phyloP scores from a whole-genome alignment of 2,113 vertebrate genomes.

The Lepidothrix coronata region DNA sequence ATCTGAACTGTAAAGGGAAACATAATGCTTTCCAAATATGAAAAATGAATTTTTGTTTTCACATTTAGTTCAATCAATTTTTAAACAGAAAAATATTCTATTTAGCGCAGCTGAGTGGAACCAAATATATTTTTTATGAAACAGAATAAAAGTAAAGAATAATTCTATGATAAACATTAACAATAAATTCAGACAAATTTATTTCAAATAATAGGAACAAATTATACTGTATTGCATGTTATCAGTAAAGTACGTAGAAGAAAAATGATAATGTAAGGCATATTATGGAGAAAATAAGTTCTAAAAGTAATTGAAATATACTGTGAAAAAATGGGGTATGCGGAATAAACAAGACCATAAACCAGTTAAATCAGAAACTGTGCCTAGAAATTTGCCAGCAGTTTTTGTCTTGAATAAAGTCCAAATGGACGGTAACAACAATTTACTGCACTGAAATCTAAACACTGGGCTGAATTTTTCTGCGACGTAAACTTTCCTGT shows the following conservation, averaged over 20 bases:
- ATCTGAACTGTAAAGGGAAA: background rate
- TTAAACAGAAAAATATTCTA: background rate
- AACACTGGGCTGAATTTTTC: background rate
- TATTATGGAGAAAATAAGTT: background rate
- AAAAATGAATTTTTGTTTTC: background rate
- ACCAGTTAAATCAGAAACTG: background rate
- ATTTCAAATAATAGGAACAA: background rate
- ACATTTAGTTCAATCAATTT: background rate
- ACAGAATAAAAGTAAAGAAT: background rate
- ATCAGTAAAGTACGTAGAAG: background rate
- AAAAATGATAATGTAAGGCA: background rate
- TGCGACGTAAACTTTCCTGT: background rate
- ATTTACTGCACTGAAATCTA: background rate
- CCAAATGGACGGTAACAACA: background rate
- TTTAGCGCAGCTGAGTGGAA: background rate
- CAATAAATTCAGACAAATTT: background rate
- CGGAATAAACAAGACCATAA: background rate
- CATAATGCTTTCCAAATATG: background rate
- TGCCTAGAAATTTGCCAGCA: background rate
- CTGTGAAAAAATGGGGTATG: background rate
- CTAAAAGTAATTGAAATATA: background rate
- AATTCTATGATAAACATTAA: background rate
- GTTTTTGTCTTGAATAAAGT: background rate
- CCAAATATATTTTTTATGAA: background rate
- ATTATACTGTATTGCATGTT: background rate